Conservation (phyloP, 2,113 vertebrate genomes). For the Cheilinus undulatus region DNA sequence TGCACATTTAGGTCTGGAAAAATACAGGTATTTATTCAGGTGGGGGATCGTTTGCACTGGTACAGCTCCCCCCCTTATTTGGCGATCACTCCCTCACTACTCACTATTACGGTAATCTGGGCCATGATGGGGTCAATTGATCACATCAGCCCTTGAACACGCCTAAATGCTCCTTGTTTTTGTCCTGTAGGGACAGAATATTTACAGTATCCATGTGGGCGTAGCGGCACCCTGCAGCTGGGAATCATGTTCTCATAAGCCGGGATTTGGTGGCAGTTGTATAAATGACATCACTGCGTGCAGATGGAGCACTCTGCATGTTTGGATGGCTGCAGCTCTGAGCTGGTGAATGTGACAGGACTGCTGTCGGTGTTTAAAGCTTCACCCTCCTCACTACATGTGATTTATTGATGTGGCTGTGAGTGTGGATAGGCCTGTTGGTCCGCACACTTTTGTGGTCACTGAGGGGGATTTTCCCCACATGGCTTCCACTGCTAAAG, state of each 20-base stretch:
- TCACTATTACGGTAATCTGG: constrained; percentile 66
- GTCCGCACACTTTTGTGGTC: constrained; percentile 55
- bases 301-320: constrained; percentile 56
- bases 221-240: constrained; percentile 58
- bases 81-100: constrained; percentile 65
- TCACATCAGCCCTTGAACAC: constrained; percentile 53
- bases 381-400: constrained; percentile 32
- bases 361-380: constrained; percentile 59
- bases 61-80: constrained; percentile 51
- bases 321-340: constrained; percentile 48
- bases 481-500: constrained; percentile 33
- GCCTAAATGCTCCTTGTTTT: constrained; percentile 53
- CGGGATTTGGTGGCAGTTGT: constrained; percentile 70
- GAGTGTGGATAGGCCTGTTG: constrained; percentile 57
- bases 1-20: constrained; percentile 84
- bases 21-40: constrained; percentile 87
- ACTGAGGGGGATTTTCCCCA: constrained; percentile 36
- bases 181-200: neutral
- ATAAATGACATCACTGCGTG: constrained; percentile 64
- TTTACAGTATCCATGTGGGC: constrained; percentile 22
- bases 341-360: constrained; percentile 54
- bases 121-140: constrained; percentile 66
- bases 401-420: constrained; percentile 63
- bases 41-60: constrained; percentile 66
- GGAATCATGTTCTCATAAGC: constrained; percentile 47